These are phyloP conservation scores for Magallana gigas DNA, from an alignment of 1,140 invertebrate species.

Conservation along the genomic window DNA sequence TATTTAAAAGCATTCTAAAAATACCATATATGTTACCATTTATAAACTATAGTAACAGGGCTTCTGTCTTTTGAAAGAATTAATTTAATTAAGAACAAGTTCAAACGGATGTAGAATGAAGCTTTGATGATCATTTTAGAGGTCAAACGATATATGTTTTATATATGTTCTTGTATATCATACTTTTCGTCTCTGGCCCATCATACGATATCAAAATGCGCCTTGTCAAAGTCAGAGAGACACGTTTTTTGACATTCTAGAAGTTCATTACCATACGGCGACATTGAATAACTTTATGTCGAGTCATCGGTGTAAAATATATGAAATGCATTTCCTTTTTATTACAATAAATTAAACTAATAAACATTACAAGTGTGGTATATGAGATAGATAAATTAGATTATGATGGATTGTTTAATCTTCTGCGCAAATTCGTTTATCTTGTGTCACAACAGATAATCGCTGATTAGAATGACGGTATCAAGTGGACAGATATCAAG, in stretches of 20 bases:
- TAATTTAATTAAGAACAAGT: no score
- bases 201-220: not conserved
- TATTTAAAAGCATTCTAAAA: no score
- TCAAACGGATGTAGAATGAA: no score
- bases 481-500: not conserved
- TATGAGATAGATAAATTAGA: not conserved
- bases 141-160: no score
- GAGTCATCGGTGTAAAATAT: not conserved
- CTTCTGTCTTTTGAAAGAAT: no score
- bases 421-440: not conserved
- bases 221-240: not conserved
- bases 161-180: no score
- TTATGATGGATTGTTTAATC: not conserved
- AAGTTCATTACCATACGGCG: not conserved
- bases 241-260: conserved; percentile 28
- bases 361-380: not conserved
- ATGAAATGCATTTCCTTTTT: not conserved
- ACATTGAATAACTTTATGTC: not conserved
- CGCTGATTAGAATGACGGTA: not conserved
- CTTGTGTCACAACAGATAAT: not conserved
- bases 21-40: no score
- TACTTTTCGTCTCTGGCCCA: no score
- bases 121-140: no score
- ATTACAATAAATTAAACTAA: no score
- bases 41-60: no score